Percentiles rank a stretch among this genome's conserved stretches.
Conservation (phyloP, 2,113 vertebrate species). For the Mirza zaza region DNA sequence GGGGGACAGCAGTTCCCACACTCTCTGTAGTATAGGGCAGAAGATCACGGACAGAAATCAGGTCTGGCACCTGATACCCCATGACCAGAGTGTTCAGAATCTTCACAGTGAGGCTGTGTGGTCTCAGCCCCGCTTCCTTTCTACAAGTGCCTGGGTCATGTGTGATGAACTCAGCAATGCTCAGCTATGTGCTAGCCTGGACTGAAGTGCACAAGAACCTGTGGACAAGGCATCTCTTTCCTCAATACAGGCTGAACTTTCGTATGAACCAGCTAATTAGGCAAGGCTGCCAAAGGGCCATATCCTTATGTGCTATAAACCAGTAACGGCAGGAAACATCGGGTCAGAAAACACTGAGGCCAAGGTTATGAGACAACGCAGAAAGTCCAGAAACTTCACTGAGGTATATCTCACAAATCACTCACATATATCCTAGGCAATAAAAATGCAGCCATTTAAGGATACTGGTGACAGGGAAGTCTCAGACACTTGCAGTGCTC, state of each 20-base stretch:
- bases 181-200: background rate
- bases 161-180: background rate
- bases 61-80: background rate
- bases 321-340: slow-evolving; percentile 37
- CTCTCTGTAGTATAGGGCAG: background rate
- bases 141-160: background rate
- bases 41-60: background rate
- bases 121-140: background rate
- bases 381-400: slow-evolving; percentile 37
- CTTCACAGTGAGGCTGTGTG: background rate
- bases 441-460: background rate
- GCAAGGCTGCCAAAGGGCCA: background rate
- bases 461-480: background rate
- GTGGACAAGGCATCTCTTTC: background rate
- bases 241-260: background rate
- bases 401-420: slow-evolving; percentile 27
- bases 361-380: slow-evolving; percentile 28
- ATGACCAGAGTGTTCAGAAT: background rate
- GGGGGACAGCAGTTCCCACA: background rate
- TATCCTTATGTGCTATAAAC: background rate
- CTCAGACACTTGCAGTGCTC: background rate
- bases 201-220: background rate
- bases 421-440: background rate
- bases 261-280: background rate
- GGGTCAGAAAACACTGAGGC: slow-evolving; percentile 39